Base-by-base conservation (phyloP, 2,113 vertebrate genomes). In the Phylloscopus trochilus region DNA sequence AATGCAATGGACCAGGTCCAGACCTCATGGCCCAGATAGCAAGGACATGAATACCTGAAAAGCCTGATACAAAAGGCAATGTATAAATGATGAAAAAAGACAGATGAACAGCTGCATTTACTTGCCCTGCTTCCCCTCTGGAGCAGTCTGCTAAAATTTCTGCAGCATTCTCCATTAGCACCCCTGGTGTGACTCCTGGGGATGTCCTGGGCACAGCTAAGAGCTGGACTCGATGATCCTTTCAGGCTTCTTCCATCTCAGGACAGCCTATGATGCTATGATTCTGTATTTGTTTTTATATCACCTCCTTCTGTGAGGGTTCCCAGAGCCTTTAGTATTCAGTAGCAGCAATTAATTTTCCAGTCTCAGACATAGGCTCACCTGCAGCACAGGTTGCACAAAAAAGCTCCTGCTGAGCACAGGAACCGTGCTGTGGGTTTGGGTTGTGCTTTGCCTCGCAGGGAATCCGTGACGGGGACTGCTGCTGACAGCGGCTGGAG, bases 1-100 rank as follows among this genome's bases (percentile, higher is more conserved):
- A 37, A n/a, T 3, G 3, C 58, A 12, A 6, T 4, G 30, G 33
- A n/a, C 15, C 39, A 35, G 4, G 18, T 39, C 51, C 66, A 58
- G n/a, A 63, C 12, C n/a, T 82, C 62, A 17, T 0, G 0, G 52
- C 20, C 33, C 59, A 49, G 14, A 47, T 1, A 14, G 26, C n/a
- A 62, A 84, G 23, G 64, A n/a, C 26, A 43, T 0, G 3, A 53
- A 28, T 16, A 63, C 23, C 39, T 31, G 30, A 49, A 86, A 89
- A 86, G 31, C 4, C 64, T 43, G 46, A 51, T 37, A 74, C 8
- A 15, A 49, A 76, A 66, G 39, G 9, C 56, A n/a, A 44, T 39
- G 37, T 18, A 62, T 19, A 62, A 62, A 62, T 28, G 26, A 41
- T 41, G 37, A 62, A 28, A 39, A 62, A 60, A 70, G 43, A 27